A percentile compares a stretch with the other conserved stretches of the same genome.
Conservation (phyloP, 1,140 invertebrate species). For the Drosophila leontia region DNA sequence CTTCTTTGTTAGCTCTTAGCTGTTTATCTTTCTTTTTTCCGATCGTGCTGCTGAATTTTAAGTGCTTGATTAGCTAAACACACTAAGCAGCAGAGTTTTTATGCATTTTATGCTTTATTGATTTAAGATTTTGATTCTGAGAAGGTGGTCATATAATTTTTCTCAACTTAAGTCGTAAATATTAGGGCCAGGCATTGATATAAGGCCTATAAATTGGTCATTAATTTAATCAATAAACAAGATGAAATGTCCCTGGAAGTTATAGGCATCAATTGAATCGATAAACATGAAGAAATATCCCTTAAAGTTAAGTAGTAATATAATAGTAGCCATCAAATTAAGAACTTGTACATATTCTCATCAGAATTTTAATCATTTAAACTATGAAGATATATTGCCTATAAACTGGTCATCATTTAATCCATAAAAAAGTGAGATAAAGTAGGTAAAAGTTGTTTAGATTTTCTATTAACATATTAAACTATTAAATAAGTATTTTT, state of each 20-base stretch:
- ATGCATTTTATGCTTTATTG: constrained; percentile 8
- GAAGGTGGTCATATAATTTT: constrained; percentile 10
- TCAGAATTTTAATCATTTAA: not conserved
- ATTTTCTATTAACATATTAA: not conserved
- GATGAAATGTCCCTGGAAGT: not conserved
- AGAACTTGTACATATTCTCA: not conserved
- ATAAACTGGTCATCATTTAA: not conserved
- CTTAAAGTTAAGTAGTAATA: not conserved
- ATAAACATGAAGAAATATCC: not conserved
- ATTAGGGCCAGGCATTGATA: not conserved
- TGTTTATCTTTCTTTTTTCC: constrained; percentile 3
- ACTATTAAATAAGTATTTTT: not conserved
- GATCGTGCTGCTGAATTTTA: constrained; percentile 66
- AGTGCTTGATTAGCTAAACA: constrained; percentile 44
- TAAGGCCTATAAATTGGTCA: not conserved
- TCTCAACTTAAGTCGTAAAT: not conserved
- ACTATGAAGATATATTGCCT: not conserved
- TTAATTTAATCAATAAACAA: not conserved
- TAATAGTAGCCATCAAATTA: not conserved
- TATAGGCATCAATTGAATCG: not conserved
- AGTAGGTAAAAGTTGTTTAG: not conserved
- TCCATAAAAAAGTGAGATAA: too few species aligned
- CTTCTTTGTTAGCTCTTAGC: constrained; percentile 29
- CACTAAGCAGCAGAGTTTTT: constrained; percentile 30
- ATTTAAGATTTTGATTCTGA: not conserved